These are phyloP conservation scores for Philopotamus ludificatus DNA, from an alignment of 1,140 invertebrate species.

Conservation along the genomic window DNA sequence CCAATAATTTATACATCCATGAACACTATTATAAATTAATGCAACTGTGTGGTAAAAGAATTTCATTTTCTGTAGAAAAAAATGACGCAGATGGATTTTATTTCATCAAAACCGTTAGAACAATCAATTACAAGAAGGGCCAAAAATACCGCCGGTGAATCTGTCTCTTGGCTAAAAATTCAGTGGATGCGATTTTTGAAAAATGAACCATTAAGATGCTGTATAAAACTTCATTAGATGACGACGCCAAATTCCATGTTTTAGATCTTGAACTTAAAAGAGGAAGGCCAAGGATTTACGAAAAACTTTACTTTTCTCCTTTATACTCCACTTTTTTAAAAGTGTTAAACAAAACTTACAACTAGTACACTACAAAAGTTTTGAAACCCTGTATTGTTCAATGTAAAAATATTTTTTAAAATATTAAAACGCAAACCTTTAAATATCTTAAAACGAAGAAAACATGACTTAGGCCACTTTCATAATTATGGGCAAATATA, in stretches of 20 bases:
- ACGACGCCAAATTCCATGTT: slow-evolving; percentile 37
- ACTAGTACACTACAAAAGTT: not conserved
- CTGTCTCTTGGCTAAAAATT: no score
- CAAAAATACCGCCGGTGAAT: not conserved
- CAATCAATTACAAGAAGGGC: not conserved
- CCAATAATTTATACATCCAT: no score
- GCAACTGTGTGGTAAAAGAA: not conserved
- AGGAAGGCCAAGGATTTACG: no score
- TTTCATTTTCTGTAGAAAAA: slow-evolving; percentile 18
- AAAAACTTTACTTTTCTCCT: not conserved
- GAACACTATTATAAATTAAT: no score
- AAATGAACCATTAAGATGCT: slow-evolving; percentile 18
- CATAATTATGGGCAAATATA: no score
- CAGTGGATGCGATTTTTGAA: not conserved
- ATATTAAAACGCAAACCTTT: no score
- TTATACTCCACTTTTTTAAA: not conserved
- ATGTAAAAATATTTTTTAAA: no score
- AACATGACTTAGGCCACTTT: no score
- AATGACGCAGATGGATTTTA: slow-evolving; percentile 22
- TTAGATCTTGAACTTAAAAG: slow-evolving; percentile 41
- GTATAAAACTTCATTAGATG: slow-evolving; percentile 40
- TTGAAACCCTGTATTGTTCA: not conserved
- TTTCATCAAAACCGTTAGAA: slow-evolving; percentile 14
- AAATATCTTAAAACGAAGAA: no score
- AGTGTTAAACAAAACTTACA: not conserved